Base-by-base conservation (phyloP, 2,113 vertebrate species). In the Chascanopsetta lugubris region DNA sequence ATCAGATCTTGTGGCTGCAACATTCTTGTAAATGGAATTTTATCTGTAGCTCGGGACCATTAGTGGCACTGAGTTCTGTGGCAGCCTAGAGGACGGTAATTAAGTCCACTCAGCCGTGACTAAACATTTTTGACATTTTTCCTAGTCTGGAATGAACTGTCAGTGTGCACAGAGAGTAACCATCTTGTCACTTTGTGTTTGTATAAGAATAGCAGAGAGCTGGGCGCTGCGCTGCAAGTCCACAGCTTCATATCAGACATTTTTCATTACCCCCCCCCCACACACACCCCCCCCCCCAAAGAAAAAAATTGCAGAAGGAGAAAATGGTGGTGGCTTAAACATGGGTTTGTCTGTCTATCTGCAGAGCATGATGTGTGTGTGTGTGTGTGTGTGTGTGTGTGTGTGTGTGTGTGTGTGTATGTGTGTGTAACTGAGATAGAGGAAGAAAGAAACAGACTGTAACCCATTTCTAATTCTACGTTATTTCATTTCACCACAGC, bases 61-160 rank as follows among this genome's bases (percentile, higher is more conserved):
- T 97, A 97, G 93, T 91, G 89, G 93, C 88, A 90, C 92, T 93
- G 83, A 87, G 94, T 94, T 94, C 92, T 93, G 92, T 92, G 91
- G 91, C 92, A 89, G 95, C 94, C 94, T 92, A 90, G 75, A 95
- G 94, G 93, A 92, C 90, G 87, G 94, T 97, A 97, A 98, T 98
- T 97, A 98, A 98, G 94, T 98, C 95, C 95, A 95, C 90, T 93
- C 94, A 93, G 94, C 94, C 94, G 93, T 95, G 95, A 94, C 95
- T 98, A 97, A 98, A 95, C 93, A 95, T 95, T 98, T 97, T 95
- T 96, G 96, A 98, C 95, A 94, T 97, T 95, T 95, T 94, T 96
- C 93, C 94, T 95, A 93, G 93, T 96, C 93, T 92, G 93, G 94
- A 96, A 96, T 96, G 94, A 96, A 95, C 94, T 96, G 95, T 96